Conservation (phyloP, 2,888 invertebrate species). For the Phymatocera aterrima region DNA sequence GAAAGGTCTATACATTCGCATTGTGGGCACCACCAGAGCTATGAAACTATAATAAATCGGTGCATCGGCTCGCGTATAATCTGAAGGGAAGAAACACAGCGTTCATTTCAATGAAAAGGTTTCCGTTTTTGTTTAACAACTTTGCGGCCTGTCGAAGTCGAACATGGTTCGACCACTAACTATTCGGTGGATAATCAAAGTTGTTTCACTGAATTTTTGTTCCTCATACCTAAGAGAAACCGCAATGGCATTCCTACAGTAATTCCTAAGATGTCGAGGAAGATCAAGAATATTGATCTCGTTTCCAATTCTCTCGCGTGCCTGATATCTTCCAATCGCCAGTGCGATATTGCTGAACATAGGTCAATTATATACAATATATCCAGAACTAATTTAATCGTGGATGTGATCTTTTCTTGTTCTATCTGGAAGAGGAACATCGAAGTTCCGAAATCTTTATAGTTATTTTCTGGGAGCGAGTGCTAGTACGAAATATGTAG, state of each 20-base stretch:
- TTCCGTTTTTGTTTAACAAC: background rate
- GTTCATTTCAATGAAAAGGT: background rate
- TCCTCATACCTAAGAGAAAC: background rate
- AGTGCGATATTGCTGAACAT: constrained; percentile 34
- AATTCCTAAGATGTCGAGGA: constrained; percentile 27
- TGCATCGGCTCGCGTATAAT: background rate
- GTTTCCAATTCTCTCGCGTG: constrained; percentile 4
- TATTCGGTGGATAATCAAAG: background rate
- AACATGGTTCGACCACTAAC: background rate
- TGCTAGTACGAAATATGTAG: background rate
- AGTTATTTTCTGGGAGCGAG: background rate
- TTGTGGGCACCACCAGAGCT: background rate
- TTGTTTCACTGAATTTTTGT: background rate
- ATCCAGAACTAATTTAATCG: constrained; percentile 7
- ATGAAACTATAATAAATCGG: constrained; percentile 22
- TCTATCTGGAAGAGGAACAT: background rate
- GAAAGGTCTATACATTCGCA: constrained; percentile 33
- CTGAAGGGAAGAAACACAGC: background rate
- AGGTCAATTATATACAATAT: constrained; percentile 22
- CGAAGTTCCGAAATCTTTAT: too few relatives aligned
- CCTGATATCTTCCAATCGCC: constrained; percentile 37
- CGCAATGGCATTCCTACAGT: constrained; percentile 23
- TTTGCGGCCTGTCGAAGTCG: background rate
- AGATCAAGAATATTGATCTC: constrained; percentile 33
- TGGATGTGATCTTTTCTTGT: background rate